These are phyloP conservation scores for Pantala flavescens DNA, from an alignment of 1,140 invertebrate species.

Conservation along the genomic window DNA sequence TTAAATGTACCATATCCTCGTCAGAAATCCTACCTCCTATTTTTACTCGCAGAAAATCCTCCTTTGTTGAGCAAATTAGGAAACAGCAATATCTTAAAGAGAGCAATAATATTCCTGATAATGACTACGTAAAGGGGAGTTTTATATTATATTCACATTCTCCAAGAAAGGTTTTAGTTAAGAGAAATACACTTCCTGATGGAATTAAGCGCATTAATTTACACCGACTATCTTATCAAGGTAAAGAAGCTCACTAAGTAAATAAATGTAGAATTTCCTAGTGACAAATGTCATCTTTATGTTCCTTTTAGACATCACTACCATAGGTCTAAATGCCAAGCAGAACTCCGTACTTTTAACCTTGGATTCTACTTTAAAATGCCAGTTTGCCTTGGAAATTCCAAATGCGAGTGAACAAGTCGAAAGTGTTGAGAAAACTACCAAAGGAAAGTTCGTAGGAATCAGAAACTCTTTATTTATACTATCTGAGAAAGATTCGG, in stretches of 20 bases:
- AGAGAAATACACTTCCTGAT: background rate
- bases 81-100: background rate
- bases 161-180: background rate
- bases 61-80: background rate
- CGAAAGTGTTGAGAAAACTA: too few relatives aligned
- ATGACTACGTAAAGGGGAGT: background rate
- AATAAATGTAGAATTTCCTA: too few relatives aligned
- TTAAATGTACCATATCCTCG: too few relatives aligned
- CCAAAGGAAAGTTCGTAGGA: background rate
- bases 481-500: background rate
- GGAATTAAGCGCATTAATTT: background rate
- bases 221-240: background rate
- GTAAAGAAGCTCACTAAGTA: background rate
- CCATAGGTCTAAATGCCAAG: background rate
- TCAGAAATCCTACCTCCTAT: background rate
- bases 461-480: background rate
- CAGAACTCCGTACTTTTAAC: background rate
- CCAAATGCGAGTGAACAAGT: background rate
- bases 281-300: too few relatives aligned
- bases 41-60: background rate
- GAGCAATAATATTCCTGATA: background rate
- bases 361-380: background rate
- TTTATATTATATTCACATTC: background rate
- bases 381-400: background rate
- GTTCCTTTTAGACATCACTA: background rate